Evolutionary conservation across 2,113 vertebrate species (phyloP).

Genomic region (Ceyx melanurus): DNA sequence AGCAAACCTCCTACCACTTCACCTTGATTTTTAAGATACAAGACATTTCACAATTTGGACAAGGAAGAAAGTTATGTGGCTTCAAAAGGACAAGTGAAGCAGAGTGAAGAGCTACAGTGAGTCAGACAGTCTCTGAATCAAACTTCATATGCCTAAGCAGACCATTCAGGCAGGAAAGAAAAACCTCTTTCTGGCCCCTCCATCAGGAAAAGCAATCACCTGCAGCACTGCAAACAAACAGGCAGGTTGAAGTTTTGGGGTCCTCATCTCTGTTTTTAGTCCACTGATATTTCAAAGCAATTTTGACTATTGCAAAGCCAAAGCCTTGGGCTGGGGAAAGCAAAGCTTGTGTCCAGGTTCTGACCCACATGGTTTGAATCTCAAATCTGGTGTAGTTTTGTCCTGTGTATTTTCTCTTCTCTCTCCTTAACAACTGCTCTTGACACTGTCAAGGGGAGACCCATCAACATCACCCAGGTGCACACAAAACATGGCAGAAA

Average conservation of each 20-base stretch:
- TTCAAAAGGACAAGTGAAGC: neutral
- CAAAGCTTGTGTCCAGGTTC: neutral
- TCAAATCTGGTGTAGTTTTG: neutral
- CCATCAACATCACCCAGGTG: neutral
- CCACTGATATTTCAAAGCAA: neutral
- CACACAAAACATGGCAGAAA: neutral
- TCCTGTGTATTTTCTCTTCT: neutral
- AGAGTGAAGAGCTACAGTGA: neutral
- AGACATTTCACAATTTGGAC: neutral
- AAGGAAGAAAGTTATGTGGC: neutral
- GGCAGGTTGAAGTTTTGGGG: neutral
- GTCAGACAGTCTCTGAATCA: neutral
- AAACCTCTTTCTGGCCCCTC: neutral
- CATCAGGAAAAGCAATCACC: neutral
- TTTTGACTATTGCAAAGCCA: neutral
- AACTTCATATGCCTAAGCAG: neutral
- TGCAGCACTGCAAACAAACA: neutral
- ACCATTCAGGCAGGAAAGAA: neutral
- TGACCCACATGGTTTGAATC: neutral
- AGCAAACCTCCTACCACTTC: neutral
- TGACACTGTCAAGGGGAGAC: neutral
- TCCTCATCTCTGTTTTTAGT: neutral
- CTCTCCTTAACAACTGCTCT: neutral
- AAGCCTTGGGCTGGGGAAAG: neutral
- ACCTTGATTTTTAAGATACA: neutral